Evolutionary conservation across 2,888 invertebrate species (phyloP), one percentile per base, ranked within the genome.

Genomic region (Heliconius ethilla): DNA sequence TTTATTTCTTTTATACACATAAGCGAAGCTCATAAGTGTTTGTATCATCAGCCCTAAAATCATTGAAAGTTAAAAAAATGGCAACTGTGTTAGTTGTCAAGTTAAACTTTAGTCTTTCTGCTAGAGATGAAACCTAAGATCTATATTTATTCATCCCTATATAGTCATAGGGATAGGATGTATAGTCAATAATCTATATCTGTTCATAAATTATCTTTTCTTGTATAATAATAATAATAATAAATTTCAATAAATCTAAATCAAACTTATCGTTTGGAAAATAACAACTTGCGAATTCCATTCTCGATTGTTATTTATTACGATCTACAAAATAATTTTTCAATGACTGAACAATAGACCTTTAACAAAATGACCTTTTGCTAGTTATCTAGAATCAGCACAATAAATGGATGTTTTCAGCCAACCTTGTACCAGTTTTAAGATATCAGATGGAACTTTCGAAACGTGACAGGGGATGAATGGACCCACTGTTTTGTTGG

Each of bases 401-500:
- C 65, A 76, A 74, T 70, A 69, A 75, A 76, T 78, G 65, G 80
- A 78, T 80, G 80, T 74, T 77, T 78, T 59, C 75, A 76, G 67
- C 74, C 75, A 76, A 76, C 81, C 80, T 81, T 80, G 81, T 77
- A 74, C 75, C 33, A 80, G 75, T 80, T 77, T 74, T 70, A 78
- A 79, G 78, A 65, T 70, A 62, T 74, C 77, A 78, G 80, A 81
- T 82, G 40, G 78, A 79, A 75, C 87, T 88, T 85, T 88, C 85
- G 86, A 86, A 86, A 87, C 91, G 90, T 91, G 91, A 91, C 91
- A 88, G 83, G 82, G 85, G 86, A 86, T 91, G 89, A 91, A 91
- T 90, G 87, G 88, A 84, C 83, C 83, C 85, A 84, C 84, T 86
- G 70, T 76, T 63, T 69, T 82, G 78, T 82, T 70, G 65, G 76